Conservation (phyloP, 2,888 invertebrate species). For the Ellobium chinense region DNA sequence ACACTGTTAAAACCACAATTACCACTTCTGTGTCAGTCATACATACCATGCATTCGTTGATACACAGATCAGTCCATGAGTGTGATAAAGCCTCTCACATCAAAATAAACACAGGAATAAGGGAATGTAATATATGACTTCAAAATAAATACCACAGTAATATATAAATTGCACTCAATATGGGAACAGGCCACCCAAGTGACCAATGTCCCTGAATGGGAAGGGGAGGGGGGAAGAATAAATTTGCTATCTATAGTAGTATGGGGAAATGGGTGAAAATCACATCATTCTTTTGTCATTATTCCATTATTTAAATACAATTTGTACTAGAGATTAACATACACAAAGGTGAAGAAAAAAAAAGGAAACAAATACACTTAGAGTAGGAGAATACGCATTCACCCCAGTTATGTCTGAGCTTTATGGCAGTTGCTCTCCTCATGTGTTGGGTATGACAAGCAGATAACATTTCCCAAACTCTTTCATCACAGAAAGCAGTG, state of each 20-base stretch:
- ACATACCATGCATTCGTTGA: neutral
- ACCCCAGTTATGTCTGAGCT: neutral
- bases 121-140: slow-evolving; percentile 39
- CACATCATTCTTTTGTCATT: neutral
- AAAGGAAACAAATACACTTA: neutral
- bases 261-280: neutral
- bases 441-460: neutral
- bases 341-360: neutral
- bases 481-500: neutral
- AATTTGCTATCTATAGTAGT: neutral
- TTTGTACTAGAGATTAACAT: neutral
- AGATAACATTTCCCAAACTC: neutral
- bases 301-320: neutral
- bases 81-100: slow-evolving; percentile 15
- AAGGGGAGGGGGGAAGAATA: neutral
- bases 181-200: slow-evolving; percentile 13
- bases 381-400: neutral
- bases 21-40: neutral
- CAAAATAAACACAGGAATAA: slow-evolving; percentile 32
- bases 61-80: neutral
- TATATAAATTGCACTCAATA: slow-evolving; percentile 39
- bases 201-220: neutral
- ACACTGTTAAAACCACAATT: no score
- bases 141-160: slow-evolving; percentile 42
- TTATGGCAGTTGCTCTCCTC: neutral